Evolutionary conservation across 1,140 invertebrate species (phyloP), one percentile per base, ranked within the genome.

Genomic region (Drosophila murphyi): DNA sequence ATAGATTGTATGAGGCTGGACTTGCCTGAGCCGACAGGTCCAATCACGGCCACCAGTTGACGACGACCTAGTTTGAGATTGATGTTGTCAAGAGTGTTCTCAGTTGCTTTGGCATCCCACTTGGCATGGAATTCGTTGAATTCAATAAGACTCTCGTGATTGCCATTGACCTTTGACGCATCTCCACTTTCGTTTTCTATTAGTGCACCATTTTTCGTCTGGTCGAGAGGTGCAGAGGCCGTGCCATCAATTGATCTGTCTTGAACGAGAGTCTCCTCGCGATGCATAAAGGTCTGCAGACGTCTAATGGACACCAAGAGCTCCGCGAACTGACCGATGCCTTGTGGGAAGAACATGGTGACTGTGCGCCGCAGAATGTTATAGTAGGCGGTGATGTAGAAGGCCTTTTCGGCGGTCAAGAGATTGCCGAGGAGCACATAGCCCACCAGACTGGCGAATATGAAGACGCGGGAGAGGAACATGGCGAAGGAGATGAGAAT

Each of bases 361-460:
- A 96, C 95, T 0, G 95, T 95, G 72, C 95, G 94, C 20, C 95
- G 92, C 34, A 97, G 82, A 34, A 96, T 94, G 73, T 96, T 96
- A 72, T 96, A 96, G 89, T 95, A 96, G 48, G 95, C 95, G 34
- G 95, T 95, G 32, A 96, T 88, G 5, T 96, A 94, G 83, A 96
- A 96, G n/a, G 97, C 96, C 92, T 96, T 96, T 91, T 97, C 95
- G 93, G 91, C 91, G 4, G 75, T 86, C 5, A 92, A 41, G 2
- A 88, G 28, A 7, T 92, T 86, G n/a, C 95, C 95, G 28, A 95
- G 93, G 0, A 96, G 92, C 37, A 97, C 95, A 75, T 95, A 97
- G 3, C 95, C 94, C 6, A 97, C 86, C 55, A 98, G 94, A 4
- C 96, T 96, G 59, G 96, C 93, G 78, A 97, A 97, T 48, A 97